These are phyloP conservation scores for Thrips palmi DNA, from an alignment of 1,140 invertebrate species.

Conservation along the genomic window DNA sequence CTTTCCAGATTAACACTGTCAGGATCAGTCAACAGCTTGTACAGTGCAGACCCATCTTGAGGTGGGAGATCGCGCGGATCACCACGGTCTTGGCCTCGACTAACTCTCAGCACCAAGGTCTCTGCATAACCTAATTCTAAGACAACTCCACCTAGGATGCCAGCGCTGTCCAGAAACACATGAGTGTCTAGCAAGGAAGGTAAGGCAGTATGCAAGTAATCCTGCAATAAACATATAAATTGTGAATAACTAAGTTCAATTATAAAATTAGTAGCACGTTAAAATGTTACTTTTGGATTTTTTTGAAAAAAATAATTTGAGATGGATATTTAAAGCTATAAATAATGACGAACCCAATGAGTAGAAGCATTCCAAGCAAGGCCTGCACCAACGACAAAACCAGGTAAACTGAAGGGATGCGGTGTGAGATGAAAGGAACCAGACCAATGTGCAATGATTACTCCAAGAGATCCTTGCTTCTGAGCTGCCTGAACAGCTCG, in stretches of 20 bases:
- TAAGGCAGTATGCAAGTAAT: conserved; percentile 30
- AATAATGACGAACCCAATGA: conserved; percentile 27
- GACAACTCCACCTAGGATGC: conserved; percentile 31
- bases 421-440: conserved; percentile 42
- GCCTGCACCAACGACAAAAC: conserved; percentile 39
- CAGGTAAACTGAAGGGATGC: conserved; percentile 44
- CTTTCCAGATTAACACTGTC: conserved; percentile 39
- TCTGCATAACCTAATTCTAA: conserved; percentile 42
- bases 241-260: neutral
- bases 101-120: conserved; percentile 32
- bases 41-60: conserved; percentile 39
- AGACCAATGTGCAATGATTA: conserved; percentile 45
- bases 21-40: conserved; percentile 38
- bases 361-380: conserved; percentile 40
- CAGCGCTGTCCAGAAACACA: conserved; percentile 33
- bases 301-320: neutral
- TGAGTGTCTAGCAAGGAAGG: conserved; percentile 37
- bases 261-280: neutral
- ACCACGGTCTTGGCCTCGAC: conserved; percentile 26
- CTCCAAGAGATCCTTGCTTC: conserved; percentile 32
- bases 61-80: conserved; percentile 35
- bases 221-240: conserved; percentile 22
- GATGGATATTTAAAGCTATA: too few species aligned
- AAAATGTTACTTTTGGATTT: neutral
- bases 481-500: conserved; percentile 34